phyloP scores from a whole-genome alignment of 2,888 invertebrate species.

The Phyllotreta cruciferae region DNA sequence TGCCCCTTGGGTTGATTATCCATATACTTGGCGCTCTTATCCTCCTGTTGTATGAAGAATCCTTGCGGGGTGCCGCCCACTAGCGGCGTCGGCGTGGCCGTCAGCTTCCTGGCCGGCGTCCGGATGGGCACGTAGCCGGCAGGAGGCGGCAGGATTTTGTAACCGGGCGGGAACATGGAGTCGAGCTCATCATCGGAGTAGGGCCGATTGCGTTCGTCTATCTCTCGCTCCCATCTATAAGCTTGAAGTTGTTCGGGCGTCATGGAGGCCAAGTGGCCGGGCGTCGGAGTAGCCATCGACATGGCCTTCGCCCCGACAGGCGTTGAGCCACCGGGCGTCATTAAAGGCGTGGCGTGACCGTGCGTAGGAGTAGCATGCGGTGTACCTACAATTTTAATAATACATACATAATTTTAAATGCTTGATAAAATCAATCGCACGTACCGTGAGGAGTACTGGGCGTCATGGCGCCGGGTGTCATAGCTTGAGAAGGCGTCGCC shows the following conservation, averaged over 20 bases:
- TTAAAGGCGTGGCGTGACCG: conserved; percentile 66
- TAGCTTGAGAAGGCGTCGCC: conserved; percentile 65
- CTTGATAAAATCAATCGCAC: too few relatives aligned
- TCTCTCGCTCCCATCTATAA: conserved; percentile 97
- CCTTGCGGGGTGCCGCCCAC: conserved; percentile 85
- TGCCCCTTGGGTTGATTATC: conserved; percentile 88
- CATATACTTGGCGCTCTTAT: conserved; percentile 84
- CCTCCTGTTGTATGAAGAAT: conserved; percentile 94
- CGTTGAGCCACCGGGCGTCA: conserved; percentile 85
- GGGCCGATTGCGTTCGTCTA: conserved; percentile 96
- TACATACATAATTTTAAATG: background rate
- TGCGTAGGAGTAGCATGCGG: conserved; percentile 69
- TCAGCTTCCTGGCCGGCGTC: conserved; percentile 96
- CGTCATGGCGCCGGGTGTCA: conserved; percentile 69
- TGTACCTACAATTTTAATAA: conserved; percentile 11
- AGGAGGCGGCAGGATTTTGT: conserved; percentile 69
- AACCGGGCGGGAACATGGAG: conserved; percentile 96
- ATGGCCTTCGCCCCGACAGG: conserved; percentile 95
- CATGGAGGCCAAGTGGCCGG: conserved; percentile 96
- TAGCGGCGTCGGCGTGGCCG: conserved; percentile 98
- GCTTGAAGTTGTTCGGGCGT: conserved; percentile 99
- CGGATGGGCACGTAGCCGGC: conserved; percentile 91
- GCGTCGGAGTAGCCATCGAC: conserved; percentile 98
- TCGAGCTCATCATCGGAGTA: conserved; percentile 97
- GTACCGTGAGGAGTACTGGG: conserved; percentile 69